Percentiles rank a stretch among this genome's conserved stretches.
Conservation (phyloP, 1,140 invertebrate species). For the Drosophila hydei region DNA sequence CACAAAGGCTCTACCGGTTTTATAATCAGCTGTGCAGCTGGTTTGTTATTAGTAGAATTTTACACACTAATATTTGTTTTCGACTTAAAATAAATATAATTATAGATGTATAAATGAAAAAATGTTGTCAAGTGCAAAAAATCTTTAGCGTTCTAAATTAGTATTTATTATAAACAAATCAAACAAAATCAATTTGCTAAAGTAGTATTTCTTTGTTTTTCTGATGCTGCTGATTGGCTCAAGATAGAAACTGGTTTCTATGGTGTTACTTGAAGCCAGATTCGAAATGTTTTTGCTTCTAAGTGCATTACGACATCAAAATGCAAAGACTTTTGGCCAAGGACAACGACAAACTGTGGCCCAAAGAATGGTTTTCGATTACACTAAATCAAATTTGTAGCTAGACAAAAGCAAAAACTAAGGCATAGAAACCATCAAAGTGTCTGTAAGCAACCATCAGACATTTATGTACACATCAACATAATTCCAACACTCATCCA, state of each 20-base stretch:
- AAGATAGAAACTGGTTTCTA: slow-evolving; percentile 21
- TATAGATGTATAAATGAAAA: neutral
- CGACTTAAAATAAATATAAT: slow-evolving; percentile 2
- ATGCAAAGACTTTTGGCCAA: slow-evolving; percentile 39
- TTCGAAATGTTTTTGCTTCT: slow-evolving; percentile 17
- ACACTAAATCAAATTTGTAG: slow-evolving; percentile 66
- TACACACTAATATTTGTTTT: slow-evolving; percentile 11
- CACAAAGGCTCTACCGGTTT: slow-evolving; percentile 22
- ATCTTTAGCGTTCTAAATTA: neutral
- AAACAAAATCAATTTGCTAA: neutral
- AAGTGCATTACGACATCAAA: slow-evolving; percentile 30
- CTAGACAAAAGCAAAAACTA: slow-evolving; percentile 20
- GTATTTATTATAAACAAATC: neutral
- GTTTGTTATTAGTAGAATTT: neutral
- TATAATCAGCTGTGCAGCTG: slow-evolving; percentile 35
- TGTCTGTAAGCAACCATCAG: slow-evolving; percentile 35
- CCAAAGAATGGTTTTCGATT: slow-evolving; percentile 57
- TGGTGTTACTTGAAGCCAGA: slow-evolving; percentile 24
- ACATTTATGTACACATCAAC: slow-evolving; percentile 32
- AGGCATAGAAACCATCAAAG: slow-evolving; percentile 51
- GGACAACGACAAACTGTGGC: slow-evolving; percentile 21
- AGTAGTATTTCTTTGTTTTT: too few species aligned
- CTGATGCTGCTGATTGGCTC: too few species aligned
- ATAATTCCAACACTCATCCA: slow-evolving; percentile 31
- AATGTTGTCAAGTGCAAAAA: neutral